Conservation (phyloP, 2,888 invertebrate genomes). For the Pachymerium ferrugineum region DNA sequence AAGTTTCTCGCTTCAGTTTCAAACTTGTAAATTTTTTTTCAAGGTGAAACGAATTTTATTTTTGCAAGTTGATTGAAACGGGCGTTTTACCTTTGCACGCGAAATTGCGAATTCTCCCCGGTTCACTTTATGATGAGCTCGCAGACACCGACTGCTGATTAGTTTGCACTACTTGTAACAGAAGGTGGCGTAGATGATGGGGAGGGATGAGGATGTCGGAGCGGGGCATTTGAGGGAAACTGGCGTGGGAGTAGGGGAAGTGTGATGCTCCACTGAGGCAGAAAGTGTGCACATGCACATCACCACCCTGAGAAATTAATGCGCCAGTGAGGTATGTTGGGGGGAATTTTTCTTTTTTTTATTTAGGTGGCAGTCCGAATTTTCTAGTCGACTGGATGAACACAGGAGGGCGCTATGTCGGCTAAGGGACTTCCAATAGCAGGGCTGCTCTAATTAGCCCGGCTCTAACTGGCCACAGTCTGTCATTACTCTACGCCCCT, state of each 20-base stretch:
- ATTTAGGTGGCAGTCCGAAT: background rate
- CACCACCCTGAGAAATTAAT: slow-evolving; percentile 22
- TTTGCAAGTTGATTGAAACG: too few species aligned
- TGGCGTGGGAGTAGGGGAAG: background rate
- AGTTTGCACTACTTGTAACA: too few species aligned
- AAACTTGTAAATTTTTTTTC: too few species aligned
- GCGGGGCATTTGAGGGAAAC: background rate
- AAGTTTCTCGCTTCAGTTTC: too few species aligned
- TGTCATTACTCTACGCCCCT: slow-evolving; percentile 17
- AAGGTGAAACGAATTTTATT: too few species aligned
- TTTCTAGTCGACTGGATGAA: slow-evolving; percentile 6
- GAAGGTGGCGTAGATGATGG: too few species aligned
- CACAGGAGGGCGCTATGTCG: background rate
- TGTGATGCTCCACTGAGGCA: background rate
- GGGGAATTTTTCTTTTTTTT: background rate
- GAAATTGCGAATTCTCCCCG: too few species aligned
- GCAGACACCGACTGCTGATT: too few species aligned
- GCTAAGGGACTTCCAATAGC: background rate
- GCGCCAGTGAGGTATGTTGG: slow-evolving; percentile 4
- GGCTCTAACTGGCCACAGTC: slow-evolving; percentile 19
- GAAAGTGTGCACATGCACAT: slow-evolving; percentile 25
- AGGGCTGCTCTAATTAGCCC: slow-evolving; percentile 23
- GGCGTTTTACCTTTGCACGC: too few species aligned
- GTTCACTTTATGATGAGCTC: too few species aligned
- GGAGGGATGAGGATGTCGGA: background rate